Evolutionary conservation across 2,797 vertebrate species (phyloP), one percentile per base, ranked within the genome.

Genomic region (Pristis pectinata): DNA sequence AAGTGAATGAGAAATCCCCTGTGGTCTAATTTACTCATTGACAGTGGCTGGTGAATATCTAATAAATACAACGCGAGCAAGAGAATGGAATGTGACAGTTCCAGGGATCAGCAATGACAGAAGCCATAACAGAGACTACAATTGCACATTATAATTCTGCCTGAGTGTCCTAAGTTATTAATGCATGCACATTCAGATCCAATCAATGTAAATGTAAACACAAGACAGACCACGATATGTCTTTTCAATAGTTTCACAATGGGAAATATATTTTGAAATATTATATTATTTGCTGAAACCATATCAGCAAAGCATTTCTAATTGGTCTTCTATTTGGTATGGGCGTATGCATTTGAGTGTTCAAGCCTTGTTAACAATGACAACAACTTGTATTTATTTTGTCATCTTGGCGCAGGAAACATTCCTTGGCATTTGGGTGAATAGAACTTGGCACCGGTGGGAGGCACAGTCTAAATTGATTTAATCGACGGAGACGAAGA

Each of bases 1-100:
- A 76, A 53, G 49, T 53, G 70, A 74, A 11, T 24, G 72, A 91
- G 44, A 72, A 94, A 34, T 74, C 92, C 92, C 92, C 70, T 94
- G 70, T 76, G 92, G 92, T 94, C 92, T 94, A 53, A 76, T 94
- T 94, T 76, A 76, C 41, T 74, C 10, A 76, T 94, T 30, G 30
- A 76, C 92, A 34, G 41, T 74, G 27, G 41, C 49, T 94, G 67
- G 41, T 76, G 92, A 94, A 94, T 94, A 94, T 74, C 49, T 53
- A 49, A 72, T 30, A 44, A n/a, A 53, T 72, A 41, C 19, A n/a
- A 49, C 15, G 27, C 34, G 70, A 53, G 6, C 17, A 30, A 5
- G 44, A 41, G 24, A 27, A 94, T 94, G 44, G 70, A 30, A 72
- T 94, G 41, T 94, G 44, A 94, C 92, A 94, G 27, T 94, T 74